phyloP scores from a whole-genome alignment of 2,113 vertebrate species.

The Anseranas semipalmata region DNA sequence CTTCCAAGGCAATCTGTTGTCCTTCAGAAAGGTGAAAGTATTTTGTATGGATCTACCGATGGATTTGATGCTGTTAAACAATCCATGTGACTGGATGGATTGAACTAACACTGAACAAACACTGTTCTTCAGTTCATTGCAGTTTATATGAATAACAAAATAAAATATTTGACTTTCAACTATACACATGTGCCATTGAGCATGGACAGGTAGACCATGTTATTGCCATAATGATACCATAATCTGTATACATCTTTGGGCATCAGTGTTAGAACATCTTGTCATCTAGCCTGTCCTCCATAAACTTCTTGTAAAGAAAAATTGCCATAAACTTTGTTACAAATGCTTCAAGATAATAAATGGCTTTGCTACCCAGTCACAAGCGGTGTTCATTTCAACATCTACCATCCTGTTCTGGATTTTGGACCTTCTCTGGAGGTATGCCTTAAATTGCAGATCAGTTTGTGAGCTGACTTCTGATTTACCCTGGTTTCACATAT shows the following conservation, averaged over 20 bases:
- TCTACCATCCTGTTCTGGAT: background rate
- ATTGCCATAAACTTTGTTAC: conserved; percentile 97
- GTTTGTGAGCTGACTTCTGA: background rate
- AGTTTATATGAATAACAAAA: background rate
- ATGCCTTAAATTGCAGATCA: background rate
- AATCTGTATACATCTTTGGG: background rate
- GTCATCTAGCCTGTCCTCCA: conserved; percentile 96
- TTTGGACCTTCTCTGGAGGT: background rate
- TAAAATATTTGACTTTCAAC: background rate
- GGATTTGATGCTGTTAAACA: background rate
- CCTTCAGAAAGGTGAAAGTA: background rate
- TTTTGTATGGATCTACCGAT: background rate
- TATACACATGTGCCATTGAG: background rate
- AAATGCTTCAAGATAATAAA: conserved; percentile 98
- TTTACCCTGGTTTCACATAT: background rate
- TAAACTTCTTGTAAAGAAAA: conserved; percentile 98
- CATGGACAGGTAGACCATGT: background rate
- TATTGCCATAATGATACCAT: background rate
- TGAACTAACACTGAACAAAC: background rate
- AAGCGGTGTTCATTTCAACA: conserved; percentile 82
- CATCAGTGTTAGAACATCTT: conserved; percentile 87
- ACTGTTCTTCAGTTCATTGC: background rate
- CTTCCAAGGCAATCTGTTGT: background rate
- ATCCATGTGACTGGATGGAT: background rate
- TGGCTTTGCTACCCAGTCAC: conserved; percentile 93